phyloP scores from a whole-genome alignment of 2,888 invertebrate genomes.

The Pediacus dermestoides region DNA sequence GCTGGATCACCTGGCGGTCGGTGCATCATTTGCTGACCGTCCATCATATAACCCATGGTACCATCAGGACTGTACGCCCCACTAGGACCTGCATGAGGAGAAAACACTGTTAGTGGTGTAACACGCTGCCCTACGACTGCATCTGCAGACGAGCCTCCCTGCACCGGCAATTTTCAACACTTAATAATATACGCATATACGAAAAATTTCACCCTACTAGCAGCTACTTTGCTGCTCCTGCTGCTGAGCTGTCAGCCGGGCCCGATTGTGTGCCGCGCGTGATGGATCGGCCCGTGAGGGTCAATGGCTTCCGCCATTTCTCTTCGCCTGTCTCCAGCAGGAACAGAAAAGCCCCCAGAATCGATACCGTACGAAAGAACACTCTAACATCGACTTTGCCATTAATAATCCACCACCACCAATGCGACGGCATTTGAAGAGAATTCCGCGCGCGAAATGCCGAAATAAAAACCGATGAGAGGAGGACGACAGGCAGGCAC shows the following conservation, averaged over 20 bases:
- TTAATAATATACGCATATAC: not conserved
- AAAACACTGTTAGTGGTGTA: slow-evolving; percentile 69
- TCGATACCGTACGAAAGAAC: slow-evolving; percentile 39
- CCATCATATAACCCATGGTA: slow-evolving; percentile 97
- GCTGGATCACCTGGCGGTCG: slow-evolving; percentile 89
- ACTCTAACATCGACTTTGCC: slow-evolving; percentile 35
- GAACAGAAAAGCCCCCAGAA: slow-evolving; percentile 38
- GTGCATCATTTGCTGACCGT: slow-evolving; percentile 96
- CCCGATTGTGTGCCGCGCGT: slow-evolving; percentile 38
- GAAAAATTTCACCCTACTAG: too few relatives aligned
- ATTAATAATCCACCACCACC: slow-evolving; percentile 32
- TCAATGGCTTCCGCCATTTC: slow-evolving; percentile 61
- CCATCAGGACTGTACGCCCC: slow-evolving; percentile 96
- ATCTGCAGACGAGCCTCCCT: slow-evolving; percentile 21
- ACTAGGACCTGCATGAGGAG: slow-evolving; percentile 91
- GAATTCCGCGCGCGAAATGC: slow-evolving; percentile 24
- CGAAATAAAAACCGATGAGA: slow-evolving; percentile 27
- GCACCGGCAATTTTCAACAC: slow-evolving; percentile 13
- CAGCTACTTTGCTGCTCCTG: too few relatives aligned
- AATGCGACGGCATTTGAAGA: slow-evolving; percentile 13
- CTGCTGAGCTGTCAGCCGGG: slow-evolving; percentile 26
- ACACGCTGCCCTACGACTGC: slow-evolving; percentile 53
- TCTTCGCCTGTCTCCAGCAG: slow-evolving; percentile 58
- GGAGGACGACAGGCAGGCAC: slow-evolving; percentile 20
- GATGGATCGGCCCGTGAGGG: slow-evolving; percentile 59